Conservation (phyloP, 2,888 invertebrate genomes). For the Aspidapion aeneum region DNA sequence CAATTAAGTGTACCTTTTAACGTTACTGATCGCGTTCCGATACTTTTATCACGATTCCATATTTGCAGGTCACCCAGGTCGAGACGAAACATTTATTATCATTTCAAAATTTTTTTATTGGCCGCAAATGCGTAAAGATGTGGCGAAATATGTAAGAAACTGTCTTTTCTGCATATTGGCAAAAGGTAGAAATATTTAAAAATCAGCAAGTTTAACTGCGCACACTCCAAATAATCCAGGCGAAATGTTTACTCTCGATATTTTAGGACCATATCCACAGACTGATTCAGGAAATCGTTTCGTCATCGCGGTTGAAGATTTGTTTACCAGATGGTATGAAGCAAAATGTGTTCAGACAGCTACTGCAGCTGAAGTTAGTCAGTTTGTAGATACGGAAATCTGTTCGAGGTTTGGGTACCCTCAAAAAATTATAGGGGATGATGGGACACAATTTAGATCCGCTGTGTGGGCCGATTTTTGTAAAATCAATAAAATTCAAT, state of each 20-base stretch:
- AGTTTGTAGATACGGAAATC: neutral
- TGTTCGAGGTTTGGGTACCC: neutral
- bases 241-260: neutral
- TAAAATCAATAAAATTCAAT: neutral
- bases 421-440: neutral
- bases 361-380: neutral
- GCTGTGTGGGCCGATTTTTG: neutral
- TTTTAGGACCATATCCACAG: slow-evolving; percentile 17
- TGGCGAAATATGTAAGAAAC: slow-evolving; percentile 6
- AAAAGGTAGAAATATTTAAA: slow-evolving; percentile 4
- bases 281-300: neutral
- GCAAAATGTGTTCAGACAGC: neutral
- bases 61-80: slow-evolving; percentile 12
- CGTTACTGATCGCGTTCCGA: neutral
- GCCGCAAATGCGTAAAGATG: neutral
- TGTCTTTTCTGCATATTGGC: slow-evolving; percentile 4
- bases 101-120: slow-evolving; percentile 9
- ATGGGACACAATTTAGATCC: neutral
- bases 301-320: slow-evolving; percentile 2
- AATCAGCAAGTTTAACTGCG: neutral
- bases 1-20: neutral
- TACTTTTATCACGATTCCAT: slow-evolving; percentile 5
- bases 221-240: slow-evolving; percentile 4
- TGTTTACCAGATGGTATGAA: slow-evolving; percentile 8
- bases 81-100: slow-evolving; percentile 2